Base-by-base conservation (phyloP, 2,797 vertebrate genomes). In the Pseudopleuronectes americanus region DNA sequence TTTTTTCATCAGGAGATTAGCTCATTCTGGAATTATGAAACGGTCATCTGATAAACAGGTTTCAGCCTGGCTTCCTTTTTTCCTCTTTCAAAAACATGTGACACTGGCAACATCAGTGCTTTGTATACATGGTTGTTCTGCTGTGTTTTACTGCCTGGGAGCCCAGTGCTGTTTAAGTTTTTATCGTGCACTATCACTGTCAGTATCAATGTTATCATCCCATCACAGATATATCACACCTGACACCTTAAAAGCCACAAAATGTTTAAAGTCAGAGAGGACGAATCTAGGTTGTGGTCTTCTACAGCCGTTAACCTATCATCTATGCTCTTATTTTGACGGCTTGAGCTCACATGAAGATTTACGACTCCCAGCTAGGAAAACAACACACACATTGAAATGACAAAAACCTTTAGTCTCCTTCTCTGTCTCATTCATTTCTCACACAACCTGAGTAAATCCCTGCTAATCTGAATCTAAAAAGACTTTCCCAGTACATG, bases 21-120 rank as follows among this genome's bases (percentile, higher is more conserved):
- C 71, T 87, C 76, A 89, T 84, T 86, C 69, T 84, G 61, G 72
- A 79, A 85, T 90, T 90, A 89, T 83, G 87, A 92, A 92, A 90
- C 68, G 1, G 19, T 83, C 75, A 65, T 58, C 45, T 66, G 76
- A 87, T 87, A 89, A 80, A 82, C 53, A 41, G 19, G 61, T 77
- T 79, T 19, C 24, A 48, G 61, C 64, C 33, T 68, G 55, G 38
- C 62, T 55, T 83, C 70, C 41, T 9, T 71, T 12, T 74, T 64
- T 79, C 69, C 58, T 77, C 2, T 4, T 49, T 45, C 1, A 38
- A 73, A 73, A 77, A 74, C 86, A 87, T 85, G 76, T 87, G 83
- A 88, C 68, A 51, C 0, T 62, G 38, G 22, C 61, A 71, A 53
- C 55, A 66, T 43, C 12, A 43, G 17, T 7, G 16, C 49, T 53